Percentiles rank a stretch among this genome's conserved stretches.
These are phyloP conservation scores for Melieria omissa DNA, from an alignment of 2,888 invertebrate species.

Conservation along the genomic window DNA sequence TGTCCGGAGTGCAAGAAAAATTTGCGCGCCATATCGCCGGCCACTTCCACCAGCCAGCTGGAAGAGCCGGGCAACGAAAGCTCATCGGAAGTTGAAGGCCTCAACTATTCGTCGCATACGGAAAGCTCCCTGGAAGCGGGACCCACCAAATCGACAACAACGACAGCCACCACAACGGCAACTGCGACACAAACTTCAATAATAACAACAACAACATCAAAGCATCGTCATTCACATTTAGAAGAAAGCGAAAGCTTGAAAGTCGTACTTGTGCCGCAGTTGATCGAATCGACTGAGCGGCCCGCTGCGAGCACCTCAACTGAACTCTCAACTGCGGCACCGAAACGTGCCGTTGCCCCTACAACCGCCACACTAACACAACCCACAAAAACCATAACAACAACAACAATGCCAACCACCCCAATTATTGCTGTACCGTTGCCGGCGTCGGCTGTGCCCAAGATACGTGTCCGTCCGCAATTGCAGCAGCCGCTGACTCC, in stretches of 20 bases:
- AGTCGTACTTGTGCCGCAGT: slow-evolving; percentile 20
- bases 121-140: slow-evolving; percentile 62
- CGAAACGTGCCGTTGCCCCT: not conserved
- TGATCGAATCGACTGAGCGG: not conserved
- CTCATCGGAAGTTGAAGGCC: slow-evolving; percentile 63
- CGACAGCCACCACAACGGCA: not conserved
- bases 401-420: slow-evolving; percentile 12
- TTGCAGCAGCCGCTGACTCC: slow-evolving; percentile 58
- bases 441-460: slow-evolving; percentile 38
- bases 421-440: slow-evolving; percentile 9
- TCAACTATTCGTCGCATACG: slow-evolving; percentile 61
- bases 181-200: not conserved
- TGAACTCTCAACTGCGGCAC: not conserved
- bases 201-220: slow-evolving; percentile 16
- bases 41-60: slow-evolving; percentile 47
- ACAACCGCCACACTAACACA: not conserved
- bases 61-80: slow-evolving; percentile 63
- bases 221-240: slow-evolving; percentile 46
- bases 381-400: slow-evolving; percentile 35
- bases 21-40: slow-evolving; percentile 62
- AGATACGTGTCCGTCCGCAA: slow-evolving; percentile 57
- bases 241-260: not conserved
- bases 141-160: slow-evolving; percentile 37
- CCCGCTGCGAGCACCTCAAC: not conserved
- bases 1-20: slow-evolving; percentile 84